Evolutionary conservation across 2,113 vertebrate genomes (phyloP), one percentile per base, ranked within the genome.

Genomic region (Lepus timidus): DNA sequence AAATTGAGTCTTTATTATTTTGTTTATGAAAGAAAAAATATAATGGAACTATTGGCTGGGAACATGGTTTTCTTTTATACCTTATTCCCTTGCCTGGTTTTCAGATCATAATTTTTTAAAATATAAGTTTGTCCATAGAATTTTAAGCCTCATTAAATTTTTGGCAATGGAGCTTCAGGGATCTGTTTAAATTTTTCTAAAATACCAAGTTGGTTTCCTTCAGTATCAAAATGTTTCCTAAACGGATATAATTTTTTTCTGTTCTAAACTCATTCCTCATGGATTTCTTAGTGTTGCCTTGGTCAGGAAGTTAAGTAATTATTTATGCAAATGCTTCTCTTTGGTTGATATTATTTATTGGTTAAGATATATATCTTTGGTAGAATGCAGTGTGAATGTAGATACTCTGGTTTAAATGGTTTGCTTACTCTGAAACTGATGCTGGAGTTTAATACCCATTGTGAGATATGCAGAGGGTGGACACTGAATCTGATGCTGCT

Each of bases 111-210:
- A 76, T 92, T 95, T 95, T 92, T 83, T 58, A 58, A 19, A 90
- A 92, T 70, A 68, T 79, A 91, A 88, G 79, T 87, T 75, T 94
- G 39, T 93, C 49, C 52, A 29, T 86, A 68, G 44, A 90, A 83
- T 89, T 93, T 79, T 94, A 95, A 89, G 64, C 31, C 52, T 93
- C 52, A 52, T 93, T 93, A 94, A 29, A 81, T 91, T 96, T 96
- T 90, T 94, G 95, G 75, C 51, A 91, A 31, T 88, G 51, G 73
- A 84, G 78, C 80, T 94, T 80, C 33, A 93, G 76, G 71, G 87
- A 92, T 95, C 36, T 33, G 49, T 85, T 85, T 65, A 96, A 36
- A 64, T 55, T 86, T 95, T 92, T 36, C 39, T 88, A 75, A 92
- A 89, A 19, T 96, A 85, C 44, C 88, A 81, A 25, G 5, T 86